Base-by-base conservation (phyloP, 2,888 invertebrate species). In the Coenonympha glycerion region DNA sequence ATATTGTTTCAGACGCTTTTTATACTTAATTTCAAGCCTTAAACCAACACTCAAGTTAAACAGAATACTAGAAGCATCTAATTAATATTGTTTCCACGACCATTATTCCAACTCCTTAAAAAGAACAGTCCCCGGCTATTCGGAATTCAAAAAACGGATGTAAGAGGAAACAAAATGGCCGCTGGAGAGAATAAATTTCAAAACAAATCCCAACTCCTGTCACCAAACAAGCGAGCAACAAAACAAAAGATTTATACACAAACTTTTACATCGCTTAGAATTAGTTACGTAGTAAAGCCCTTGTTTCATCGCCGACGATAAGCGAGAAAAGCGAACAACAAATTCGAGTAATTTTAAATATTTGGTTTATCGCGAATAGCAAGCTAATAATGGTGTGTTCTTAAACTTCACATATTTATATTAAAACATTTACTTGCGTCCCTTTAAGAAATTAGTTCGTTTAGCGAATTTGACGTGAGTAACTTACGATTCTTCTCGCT, bases 161-260 rank as follows among this genome's bases (percentile, higher is more conserved):
- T 69, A 73, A 67, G 68, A 69, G 71, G 66, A 71, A 76, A 74
- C 78, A 74, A 73, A 76, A 78, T 79, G 74, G 75, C 74, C 53
- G 49, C 16, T 54, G 46, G 31, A 57, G 58, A 56, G 79, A 81
- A 83, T 82, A 82, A 83, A 81, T 82, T 84, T 78, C 72, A 76
- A 73, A 82, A 81, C 77, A 82, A 83, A 81, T 79, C 72, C 71
- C 61, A 79, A 81, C 73, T 82, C 61, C 73, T 75, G 81, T 81
- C 78, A 73, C 67, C 69, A 64, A 74, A 74, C 74, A 76, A 76
- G 73, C 69, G 71, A 72, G 67, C 68, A 68, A 70, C 75, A 69
- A 79, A 80, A 81, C 81, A 79, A 73, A 77, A 83, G 82, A 85
- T 85, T 83, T 83, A 83, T 77, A 77, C 65, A 63, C 55, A 69